phyloP scores from a whole-genome alignment of 2,888 invertebrate genomes.

The Dicycla oo region DNA sequence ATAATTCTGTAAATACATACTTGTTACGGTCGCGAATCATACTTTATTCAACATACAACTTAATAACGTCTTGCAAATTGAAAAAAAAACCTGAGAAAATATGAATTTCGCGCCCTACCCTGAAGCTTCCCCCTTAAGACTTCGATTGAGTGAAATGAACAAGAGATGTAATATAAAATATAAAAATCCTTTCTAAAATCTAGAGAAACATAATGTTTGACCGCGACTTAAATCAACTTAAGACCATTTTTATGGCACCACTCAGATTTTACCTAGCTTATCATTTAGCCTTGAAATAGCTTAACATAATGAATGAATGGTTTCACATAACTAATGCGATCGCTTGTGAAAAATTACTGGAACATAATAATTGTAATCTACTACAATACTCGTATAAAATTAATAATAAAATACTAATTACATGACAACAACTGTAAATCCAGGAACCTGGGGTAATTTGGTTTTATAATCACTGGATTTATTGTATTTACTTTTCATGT shows the following conservation, averaged over 20 bases:
- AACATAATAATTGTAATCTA: constrained; percentile 2
- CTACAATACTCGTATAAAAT: neutral
- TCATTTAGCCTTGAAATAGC: constrained; percentile 4
- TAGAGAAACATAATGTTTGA: neutral
- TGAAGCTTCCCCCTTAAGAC: neutral
- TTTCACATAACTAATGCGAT: constrained; percentile 16
- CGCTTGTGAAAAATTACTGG: constrained; percentile 27
- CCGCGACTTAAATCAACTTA: neutral
- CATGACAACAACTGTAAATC: neutral
- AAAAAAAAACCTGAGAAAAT: too few relatives aligned
- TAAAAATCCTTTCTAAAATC: neutral
- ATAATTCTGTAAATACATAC: too few relatives aligned
- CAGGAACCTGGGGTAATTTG: neutral
- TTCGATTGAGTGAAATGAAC: neutral
- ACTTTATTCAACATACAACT: too few relatives aligned
- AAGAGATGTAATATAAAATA: neutral
- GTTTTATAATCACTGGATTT: neutral
- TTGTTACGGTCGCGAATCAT: too few relatives aligned
- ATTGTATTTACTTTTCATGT: neutral
- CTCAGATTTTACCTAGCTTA: constrained; percentile 20
- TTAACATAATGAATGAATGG: constrained; percentile 6
- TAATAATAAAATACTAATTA: neutral
- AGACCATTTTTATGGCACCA: neutral
- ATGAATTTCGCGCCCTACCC: too few relatives aligned
- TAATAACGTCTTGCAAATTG: too few relatives aligned